Percentiles rank a stretch among this genome's conserved stretches.
phyloP scores from a whole-genome alignment of 2,113 vertebrate genomes.

The Helogale parvula region DNA sequence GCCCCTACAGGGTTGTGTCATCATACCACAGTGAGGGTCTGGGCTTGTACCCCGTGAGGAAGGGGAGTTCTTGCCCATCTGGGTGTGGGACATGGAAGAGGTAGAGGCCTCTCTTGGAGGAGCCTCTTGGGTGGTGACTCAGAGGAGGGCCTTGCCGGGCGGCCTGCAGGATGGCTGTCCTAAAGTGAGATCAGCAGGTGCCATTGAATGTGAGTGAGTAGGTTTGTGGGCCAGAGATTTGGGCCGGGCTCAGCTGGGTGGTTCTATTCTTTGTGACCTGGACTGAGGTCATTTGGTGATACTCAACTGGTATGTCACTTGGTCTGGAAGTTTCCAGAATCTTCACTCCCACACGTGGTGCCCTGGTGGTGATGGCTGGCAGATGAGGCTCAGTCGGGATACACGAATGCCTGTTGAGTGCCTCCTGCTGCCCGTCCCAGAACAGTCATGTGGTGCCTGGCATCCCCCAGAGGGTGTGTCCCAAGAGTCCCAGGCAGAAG shows the following conservation, averaged over 20 bases:
- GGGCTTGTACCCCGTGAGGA: accelerated
- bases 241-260: background rate
- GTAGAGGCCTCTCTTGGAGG: background rate
- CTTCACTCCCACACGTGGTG: background rate
- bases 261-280: background rate
- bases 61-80: background rate
- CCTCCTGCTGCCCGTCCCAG: accelerated
- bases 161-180: no score
- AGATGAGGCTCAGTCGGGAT: background rate
- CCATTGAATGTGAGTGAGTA: accelerated
- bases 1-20: accelerated
- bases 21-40: accelerated
- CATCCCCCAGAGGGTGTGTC: background rate
- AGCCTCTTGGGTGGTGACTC: background rate
- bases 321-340: background rate
- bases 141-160: no score
- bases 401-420: background rate
- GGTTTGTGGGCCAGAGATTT: background rate
- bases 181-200: accelerated
- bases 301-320: background rate
- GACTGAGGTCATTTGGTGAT: background rate
- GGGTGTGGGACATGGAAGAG: background rate
- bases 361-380: background rate
- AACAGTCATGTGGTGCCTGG: background rate
- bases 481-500: background rate